Evolutionary conservation across 2,797 vertebrate genomes (phyloP), one percentile per base, ranked within the genome.

Genomic region (Aldrovandia affinis): DNA sequence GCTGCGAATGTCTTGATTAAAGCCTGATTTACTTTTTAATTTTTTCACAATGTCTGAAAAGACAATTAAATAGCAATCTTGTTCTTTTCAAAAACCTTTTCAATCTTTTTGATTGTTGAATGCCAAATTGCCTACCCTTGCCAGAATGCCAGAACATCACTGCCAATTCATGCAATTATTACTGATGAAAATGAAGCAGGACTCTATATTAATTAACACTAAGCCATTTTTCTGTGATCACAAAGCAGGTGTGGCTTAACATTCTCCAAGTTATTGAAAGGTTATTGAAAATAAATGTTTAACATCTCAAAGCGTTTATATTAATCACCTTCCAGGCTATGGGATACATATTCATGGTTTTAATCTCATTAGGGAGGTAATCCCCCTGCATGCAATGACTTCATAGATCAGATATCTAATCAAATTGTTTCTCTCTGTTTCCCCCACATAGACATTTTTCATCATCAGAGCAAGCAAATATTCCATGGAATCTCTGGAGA

Each of bases 311-410:
- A 81, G 50, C 70, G 88, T 85, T 86, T 86, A 78, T 82, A 88
- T 85, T 87, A 89, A 91, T 88, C 36, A 68, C 81, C 81, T 83
- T 85, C 68, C 77, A 65, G 20, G 81, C 78, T 83, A 78, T 73
- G 77, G 79, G 80, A 85, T 88, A 85, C 77, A 89, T 88, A 85
- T 90, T 88, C 83, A 89, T 92, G 85, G 84, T 70, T 83, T 82
- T 85, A 85, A 88, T 84, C 84, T 84, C 82, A 81, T 89, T 87
- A 89, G 79, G 81, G 82, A 85, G 50, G n/a, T 84, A 88, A 88
- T 85, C 81, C 84, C 52, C 82, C 75, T 82, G 85, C 30, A 83
- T 81, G 84, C 83, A 86, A 87, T 86, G 63, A 87, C 77, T 86
- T 83, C 65, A 83, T 61, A 84, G 78, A 88, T 87, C 85, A 86